phyloP scores from a whole-genome alignment of 2,888 invertebrate species.

The Hypena proboscidalis region DNA sequence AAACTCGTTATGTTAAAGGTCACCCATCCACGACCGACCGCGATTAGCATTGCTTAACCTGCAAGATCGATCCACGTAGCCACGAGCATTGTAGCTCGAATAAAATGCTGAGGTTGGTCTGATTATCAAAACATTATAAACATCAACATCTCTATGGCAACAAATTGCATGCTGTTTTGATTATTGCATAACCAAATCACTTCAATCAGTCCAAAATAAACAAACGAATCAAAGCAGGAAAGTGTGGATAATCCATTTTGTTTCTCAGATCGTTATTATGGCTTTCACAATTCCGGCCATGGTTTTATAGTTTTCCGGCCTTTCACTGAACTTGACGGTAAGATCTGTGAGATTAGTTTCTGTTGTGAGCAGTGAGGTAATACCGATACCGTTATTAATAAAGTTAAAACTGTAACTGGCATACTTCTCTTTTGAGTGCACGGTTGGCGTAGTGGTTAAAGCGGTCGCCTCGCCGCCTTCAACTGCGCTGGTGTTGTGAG shows the following conservation, averaged over 20 bases:
- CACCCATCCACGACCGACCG: no score
- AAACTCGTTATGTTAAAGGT: no score
- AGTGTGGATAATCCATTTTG: conserved; percentile 67
- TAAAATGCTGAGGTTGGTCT: no score
- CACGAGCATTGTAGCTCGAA: no score
- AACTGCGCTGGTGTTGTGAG: no score
- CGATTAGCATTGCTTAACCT: no score
- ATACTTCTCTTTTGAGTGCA: background rate
- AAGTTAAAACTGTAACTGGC: background rate
- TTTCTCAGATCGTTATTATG: conserved; percentile 45
- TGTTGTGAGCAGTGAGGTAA: conserved; percentile 6
- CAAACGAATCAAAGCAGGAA: conserved; percentile 55
- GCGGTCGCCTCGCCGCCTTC: no score
- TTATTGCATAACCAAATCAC: conserved; percentile 27
- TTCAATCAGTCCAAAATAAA: conserved; percentile 28
- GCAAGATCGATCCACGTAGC: no score
- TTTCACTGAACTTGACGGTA: conserved; percentile 55
- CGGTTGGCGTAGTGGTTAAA: no score
- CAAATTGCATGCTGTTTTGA: conserved; percentile 14
- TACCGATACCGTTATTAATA: conserved; percentile 8
- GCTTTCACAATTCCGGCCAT: conserved; percentile 66
- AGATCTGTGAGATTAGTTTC: conserved; percentile 5
- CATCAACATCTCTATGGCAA: background rate
- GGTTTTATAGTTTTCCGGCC: conserved; percentile 60
- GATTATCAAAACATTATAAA: no score